Evolutionary conservation across 2,113 vertebrate genomes (phyloP).

Genomic region (Cromileptes altivelis): DNA sequence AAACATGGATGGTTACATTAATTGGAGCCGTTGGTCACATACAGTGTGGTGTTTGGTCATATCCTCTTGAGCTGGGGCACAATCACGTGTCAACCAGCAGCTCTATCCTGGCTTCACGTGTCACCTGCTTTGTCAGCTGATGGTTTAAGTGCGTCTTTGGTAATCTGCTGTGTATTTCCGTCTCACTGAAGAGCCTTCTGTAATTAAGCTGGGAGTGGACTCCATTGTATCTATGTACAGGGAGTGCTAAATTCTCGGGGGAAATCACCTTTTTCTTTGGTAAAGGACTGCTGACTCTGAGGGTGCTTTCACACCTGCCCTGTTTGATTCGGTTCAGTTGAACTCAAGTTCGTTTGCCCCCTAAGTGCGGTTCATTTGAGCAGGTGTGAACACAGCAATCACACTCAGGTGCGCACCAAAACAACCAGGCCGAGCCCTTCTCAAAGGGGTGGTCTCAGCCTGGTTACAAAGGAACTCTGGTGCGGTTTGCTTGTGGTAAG

Average conservation of each 20-base stretch:
- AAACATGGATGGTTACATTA: not conserved
- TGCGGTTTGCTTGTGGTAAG: too few species aligned
- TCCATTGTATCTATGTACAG: not conserved
- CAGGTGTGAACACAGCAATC: too few species aligned
- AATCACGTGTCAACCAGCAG: constrained; percentile 37
- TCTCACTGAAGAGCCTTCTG: constrained; percentile 24
- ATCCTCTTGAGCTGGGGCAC: constrained; percentile 16
- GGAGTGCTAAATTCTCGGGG: not conserved
- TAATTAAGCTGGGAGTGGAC: constrained; percentile 15
- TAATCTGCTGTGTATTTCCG: constrained; percentile 79
- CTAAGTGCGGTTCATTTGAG: too few species aligned
- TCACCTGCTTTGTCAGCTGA: constrained; percentile 28
- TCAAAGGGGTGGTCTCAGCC: too few species aligned
- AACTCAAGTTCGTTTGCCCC: too few species aligned
- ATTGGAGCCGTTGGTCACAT: not conserved
- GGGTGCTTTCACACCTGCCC: too few species aligned
- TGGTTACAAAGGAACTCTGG: too few species aligned
- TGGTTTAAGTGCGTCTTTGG: constrained; percentile 43
- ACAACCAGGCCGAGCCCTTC: too few species aligned
- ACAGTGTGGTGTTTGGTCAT: not conserved
- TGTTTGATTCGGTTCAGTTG: too few species aligned
- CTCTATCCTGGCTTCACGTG: constrained; percentile 43
- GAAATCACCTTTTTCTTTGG: constrained; percentile 23
- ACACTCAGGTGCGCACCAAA: too few species aligned
- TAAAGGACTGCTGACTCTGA: not conserved